These are phyloP conservation scores for Aphelocoma californica DNA, from an alignment of 2,797 vertebrate species.

Conservation along the genomic window DNA sequence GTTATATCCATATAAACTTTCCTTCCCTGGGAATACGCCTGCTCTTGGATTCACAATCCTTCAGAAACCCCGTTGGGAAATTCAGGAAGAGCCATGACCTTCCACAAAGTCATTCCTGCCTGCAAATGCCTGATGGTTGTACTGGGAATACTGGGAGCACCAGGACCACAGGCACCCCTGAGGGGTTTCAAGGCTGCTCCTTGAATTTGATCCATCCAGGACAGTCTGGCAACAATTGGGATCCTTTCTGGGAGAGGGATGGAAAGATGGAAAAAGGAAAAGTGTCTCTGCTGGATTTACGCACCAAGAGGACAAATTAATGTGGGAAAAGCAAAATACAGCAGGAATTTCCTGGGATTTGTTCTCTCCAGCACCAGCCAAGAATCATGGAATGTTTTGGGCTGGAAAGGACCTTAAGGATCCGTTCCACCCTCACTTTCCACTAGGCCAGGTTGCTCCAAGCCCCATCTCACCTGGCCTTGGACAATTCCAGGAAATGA, in stretches of 20 bases:
- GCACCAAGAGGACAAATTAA: not conserved
- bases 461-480: not conserved
- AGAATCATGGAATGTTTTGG: not conserved
- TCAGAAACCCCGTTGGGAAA: not conserved
- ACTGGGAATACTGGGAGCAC: not conserved
- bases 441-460: not conserved
- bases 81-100: accelerated
- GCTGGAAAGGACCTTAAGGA: not conserved
- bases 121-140: not conserved
- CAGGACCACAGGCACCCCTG: accelerated
- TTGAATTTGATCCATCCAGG: not conserved
- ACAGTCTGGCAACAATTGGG: not conserved
- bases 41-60: constrained; percentile 43
- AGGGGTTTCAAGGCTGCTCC: not conserved
- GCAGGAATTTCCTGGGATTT: accelerated
- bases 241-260: not conserved
- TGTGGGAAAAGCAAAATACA: accelerated
- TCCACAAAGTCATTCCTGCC: not conserved
- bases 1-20: not conserved
- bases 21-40: not conserved
- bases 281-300: not conserved
- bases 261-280: not conserved
- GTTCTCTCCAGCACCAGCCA: not conserved
- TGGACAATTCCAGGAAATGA: not conserved
- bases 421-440: not conserved